These are phyloP conservation scores for Silvanus unidentatus DNA, from an alignment of 2,888 invertebrate species.

Conservation along the genomic window DNA sequence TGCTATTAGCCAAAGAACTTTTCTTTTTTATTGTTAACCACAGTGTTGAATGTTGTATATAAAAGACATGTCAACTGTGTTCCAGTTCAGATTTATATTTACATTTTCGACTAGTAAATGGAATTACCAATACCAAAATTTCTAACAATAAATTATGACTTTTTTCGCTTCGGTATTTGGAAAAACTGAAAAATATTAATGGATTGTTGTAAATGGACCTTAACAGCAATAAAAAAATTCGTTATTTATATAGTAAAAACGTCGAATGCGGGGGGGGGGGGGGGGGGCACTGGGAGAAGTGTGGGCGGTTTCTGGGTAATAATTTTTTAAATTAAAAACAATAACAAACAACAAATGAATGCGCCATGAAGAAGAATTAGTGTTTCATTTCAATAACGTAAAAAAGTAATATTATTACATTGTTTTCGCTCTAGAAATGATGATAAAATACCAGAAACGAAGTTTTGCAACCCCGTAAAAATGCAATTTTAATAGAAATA, in stretches of 20 bases:
- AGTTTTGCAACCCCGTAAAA: conserved; percentile 37
- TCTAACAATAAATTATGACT: too few species aligned
- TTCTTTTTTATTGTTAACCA: conserved; percentile 39
- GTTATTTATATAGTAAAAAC: too few species aligned
- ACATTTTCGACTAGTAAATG: not conserved
- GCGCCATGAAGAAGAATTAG: conserved; percentile 29
- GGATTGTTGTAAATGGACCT: too few species aligned
- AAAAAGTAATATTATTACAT: conserved; percentile 39
- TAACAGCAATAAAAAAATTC: too few species aligned
- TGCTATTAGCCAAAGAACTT: conserved; percentile 42
- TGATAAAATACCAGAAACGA: conserved; percentile 40
- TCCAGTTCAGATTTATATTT: conserved; percentile 23
- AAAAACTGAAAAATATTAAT: too few species aligned
- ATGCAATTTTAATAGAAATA: conserved; percentile 40
- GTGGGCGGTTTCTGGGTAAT: too few species aligned
- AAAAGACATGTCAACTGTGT: conserved; percentile 39
- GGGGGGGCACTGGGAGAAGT: too few species aligned
- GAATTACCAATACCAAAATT: too few species aligned
- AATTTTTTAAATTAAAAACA: too few species aligned
- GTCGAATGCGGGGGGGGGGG: too few species aligned
- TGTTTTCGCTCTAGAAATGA: conserved; percentile 39
- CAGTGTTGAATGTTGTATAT: conserved; percentile 36
- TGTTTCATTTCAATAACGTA: conserved; percentile 36
- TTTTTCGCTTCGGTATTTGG: too few species aligned
- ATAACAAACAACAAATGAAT: not conserved